These are phyloP conservation scores for Erinaceus europaeus DNA, from an alignment of 2,113 vertebrate genomes.

Conservation along the genomic window DNA sequence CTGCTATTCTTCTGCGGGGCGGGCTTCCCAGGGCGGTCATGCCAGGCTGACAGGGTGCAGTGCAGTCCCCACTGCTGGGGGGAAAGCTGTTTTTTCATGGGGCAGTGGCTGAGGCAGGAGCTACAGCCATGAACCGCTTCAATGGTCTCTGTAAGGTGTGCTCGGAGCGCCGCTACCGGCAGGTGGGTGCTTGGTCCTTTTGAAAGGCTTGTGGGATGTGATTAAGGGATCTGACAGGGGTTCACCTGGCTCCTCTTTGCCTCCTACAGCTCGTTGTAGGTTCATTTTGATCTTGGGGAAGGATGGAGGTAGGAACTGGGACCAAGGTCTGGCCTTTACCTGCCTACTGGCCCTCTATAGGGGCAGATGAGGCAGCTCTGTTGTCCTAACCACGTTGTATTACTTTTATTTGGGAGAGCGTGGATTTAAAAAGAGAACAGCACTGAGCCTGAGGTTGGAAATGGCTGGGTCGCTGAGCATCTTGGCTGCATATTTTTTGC, in stretches of 20 bases:
- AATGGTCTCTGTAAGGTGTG: conserved; percentile 92
- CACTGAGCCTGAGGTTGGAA: neutral
- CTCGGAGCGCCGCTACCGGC: conserved; percentile 88
- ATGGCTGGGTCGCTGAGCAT: neutral
- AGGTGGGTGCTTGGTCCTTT: conserved; percentile 81
- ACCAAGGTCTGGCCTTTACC: neutral
- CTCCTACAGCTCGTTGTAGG: neutral
- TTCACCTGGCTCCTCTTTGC: neutral
- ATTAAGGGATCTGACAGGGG: neutral
- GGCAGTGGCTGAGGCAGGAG: conserved; percentile 41
- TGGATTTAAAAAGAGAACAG: neutral
- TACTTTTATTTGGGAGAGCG: neutral
- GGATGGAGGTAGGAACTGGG: neutral
- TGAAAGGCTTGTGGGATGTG: no score
- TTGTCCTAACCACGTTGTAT: neutral
- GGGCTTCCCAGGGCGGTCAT: conserved; percentile 94
- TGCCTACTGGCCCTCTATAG: neutral
- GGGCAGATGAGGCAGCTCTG: neutral
- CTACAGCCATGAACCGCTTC: conserved; percentile 88
- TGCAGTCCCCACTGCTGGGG: conserved; percentile 70
- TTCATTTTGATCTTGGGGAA: neutral
- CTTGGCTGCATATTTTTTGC: neutral
- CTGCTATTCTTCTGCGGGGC: conserved; percentile 95
- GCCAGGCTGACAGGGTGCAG: conserved; percentile 89
- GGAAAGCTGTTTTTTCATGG: conserved; percentile 77